phyloP scores from a whole-genome alignment of 2,113 vertebrate species.

The Sterrhoptilus dennistouni region DNA sequence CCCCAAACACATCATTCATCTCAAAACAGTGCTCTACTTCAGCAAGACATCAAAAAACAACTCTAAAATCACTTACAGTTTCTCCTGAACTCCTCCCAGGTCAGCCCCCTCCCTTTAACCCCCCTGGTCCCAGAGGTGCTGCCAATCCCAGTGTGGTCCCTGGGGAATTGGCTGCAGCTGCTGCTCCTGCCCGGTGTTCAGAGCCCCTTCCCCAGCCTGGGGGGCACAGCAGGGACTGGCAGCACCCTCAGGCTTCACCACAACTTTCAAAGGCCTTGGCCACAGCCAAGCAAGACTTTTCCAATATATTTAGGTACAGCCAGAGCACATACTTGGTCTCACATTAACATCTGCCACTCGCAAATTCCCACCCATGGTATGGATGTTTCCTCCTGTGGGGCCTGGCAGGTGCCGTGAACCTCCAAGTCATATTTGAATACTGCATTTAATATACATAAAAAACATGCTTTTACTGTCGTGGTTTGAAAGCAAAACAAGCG shows the following conservation, averaged over 20 bases:
- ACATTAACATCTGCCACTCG: neutral
- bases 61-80: neutral
- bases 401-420: no score
- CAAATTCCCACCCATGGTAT: fast-evolving
- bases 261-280: fast-evolving
- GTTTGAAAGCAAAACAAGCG: no score
- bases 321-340: neutral
- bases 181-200: no score
- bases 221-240: neutral
- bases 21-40: neutral
- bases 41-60: neutral
- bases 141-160: fast-evolving
- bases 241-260: neutral
- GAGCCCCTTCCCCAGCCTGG: no score
- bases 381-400: fast-evolving
- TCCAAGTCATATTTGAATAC: neutral
- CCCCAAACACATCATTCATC: neutral
- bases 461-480: neutral
- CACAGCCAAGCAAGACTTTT: neutral
- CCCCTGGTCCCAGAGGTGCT: neutral
- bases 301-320: neutral
- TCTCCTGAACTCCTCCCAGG: neutral
- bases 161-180: neutral
- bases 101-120: neutral
- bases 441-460: neutral